Evolutionary conservation across 92 coral and sea anemone genomes (phyloP).

Genomic region (Umimayanthus kanabou): DNA sequence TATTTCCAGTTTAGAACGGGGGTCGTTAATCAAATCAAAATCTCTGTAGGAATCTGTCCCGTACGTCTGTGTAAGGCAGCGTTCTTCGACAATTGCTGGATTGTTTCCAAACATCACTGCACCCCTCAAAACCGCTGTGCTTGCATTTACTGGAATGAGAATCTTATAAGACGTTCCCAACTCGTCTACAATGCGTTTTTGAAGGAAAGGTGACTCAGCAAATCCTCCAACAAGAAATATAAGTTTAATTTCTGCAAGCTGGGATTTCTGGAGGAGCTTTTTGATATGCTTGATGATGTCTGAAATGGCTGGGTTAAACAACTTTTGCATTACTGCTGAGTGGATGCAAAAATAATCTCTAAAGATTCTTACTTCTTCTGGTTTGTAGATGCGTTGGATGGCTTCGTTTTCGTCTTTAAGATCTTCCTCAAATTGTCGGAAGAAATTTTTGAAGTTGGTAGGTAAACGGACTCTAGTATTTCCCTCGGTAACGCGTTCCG

Average conservation of each 20-base stretch:
- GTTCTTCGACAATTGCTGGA: constrained; percentile 31
- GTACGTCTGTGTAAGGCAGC: constrained; percentile 46
- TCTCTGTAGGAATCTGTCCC: constrained; percentile 8
- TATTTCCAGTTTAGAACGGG: neutral
- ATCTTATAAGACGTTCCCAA: constrained; percentile 44
- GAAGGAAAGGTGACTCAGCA: constrained; percentile 39
- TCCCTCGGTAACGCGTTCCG: constrained; percentile 39
- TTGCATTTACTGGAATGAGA: constrained; percentile 49
- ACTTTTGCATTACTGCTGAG: constrained; percentile 11
- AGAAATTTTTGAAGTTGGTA: constrained; percentile 11
- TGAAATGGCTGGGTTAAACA: constrained; percentile 44
- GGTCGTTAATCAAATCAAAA: too few species aligned
- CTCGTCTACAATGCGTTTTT: constrained; percentile 30
- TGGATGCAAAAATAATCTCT: constrained; percentile 33
- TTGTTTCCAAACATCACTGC: constrained; percentile 51
- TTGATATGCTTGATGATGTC: constrained; percentile 31
- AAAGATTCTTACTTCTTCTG: constrained; percentile 32
- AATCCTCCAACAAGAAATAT: constrained; percentile 60
- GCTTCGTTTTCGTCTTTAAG: constrained; percentile 33
- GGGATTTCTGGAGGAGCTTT: constrained; percentile 2
- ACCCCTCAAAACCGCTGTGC: constrained; percentile 49
- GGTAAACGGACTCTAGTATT: constrained; percentile 43
- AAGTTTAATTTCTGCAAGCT: constrained; percentile 28
- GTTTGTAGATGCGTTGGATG: constrained; percentile 16
- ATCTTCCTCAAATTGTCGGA: neutral